Evolutionary conservation across 1,140 invertebrate species (phyloP), one percentile per base, ranked within the genome.

Genomic region (Lordiphosa mommai): DNA sequence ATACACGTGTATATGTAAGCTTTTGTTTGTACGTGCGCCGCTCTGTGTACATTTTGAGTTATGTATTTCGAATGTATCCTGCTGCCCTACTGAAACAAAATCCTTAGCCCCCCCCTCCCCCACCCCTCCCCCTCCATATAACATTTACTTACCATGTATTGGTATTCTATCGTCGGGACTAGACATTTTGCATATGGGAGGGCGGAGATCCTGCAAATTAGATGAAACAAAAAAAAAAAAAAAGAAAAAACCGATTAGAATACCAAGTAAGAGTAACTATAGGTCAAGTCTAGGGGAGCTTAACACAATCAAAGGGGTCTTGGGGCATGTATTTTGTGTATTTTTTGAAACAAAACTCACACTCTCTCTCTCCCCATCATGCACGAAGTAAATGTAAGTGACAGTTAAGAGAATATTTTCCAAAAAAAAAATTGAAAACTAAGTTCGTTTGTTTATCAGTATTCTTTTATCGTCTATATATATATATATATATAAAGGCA

Each of bases 101-200:
- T 12, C 34, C 13, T 36, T 8, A 14, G 12, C 34, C 6, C 10
- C 0, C 12, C 12, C 40, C 12, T 8, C 30, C 34, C 6, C 10
- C 0, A 5, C 12, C 40, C 12, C n/a, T 30, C 6, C 6, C 34
- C 23, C 29, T 7, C 17, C 20, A 14, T 13, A 27, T 23, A 23
- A 43, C 23, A 44, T 53, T 60, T 47, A 84, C 86, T 86, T 84
- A 88, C 86, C 86, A 77, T 84, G 86, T 63, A 80, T 77, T 38
- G 79, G 64, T 86, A 88, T 86, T 86, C 85, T 82, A 69, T 88
- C 72, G 61, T 88, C 86, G 56, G 86, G 86, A 84, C 86, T 86
- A 72, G 86, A 88, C 86, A 88, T 88, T 76, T 87, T 87, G 79
- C 77, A 84, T 67, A 66, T 7, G 14, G 65, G 57, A 30, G 23